These are phyloP conservation scores for Hydractinia symbiolongicarpus DNA, from an alignment of 30 jellyfish, hydroid and myxozoan genomes.

Conservation along the genomic window DNA sequence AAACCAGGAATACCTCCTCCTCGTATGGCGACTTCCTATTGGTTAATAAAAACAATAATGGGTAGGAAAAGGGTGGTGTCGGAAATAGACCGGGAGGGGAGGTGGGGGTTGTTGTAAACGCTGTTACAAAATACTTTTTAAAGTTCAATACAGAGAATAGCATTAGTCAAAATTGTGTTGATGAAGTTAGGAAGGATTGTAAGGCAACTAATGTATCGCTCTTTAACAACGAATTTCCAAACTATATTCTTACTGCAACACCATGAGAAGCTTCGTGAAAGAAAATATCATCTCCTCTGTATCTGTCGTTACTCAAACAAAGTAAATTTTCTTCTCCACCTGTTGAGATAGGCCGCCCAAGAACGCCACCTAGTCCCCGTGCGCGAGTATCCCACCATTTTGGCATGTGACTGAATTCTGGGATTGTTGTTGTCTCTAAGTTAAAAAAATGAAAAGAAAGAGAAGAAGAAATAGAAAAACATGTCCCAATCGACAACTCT, in stretches of 20 bases:
- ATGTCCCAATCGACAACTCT: no score
- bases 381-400: slow-evolving; percentile 81
- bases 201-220: no score
- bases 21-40: slow-evolving; percentile 48
- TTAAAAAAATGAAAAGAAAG: not conserved
- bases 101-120: no score
- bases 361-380: slow-evolving; percentile 79
- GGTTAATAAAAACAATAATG: not conserved
- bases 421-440: slow-evolving; percentile 52
- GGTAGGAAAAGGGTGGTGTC: no score
- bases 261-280: slow-evolving; percentile 71
- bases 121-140: no score
- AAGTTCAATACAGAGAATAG: no score
- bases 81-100: no score
- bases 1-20: slow-evolving; percentile 52
- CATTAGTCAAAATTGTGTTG: no score
- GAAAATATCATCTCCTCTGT: slow-evolving; percentile 60
- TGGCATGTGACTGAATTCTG: slow-evolving; percentile 81
- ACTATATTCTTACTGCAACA: slow-evolving; percentile 47
- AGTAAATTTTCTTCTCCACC: slow-evolving; percentile 82
- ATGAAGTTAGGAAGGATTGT: no score
- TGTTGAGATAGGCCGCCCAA: slow-evolving; percentile 59
- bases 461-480: no score
- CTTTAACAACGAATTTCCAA: no score
- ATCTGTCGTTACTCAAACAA: slow-evolving; percentile 63